phyloP scores from a whole-genome alignment of 2,888 invertebrate species.

The Hydropsyche betteni region DNA sequence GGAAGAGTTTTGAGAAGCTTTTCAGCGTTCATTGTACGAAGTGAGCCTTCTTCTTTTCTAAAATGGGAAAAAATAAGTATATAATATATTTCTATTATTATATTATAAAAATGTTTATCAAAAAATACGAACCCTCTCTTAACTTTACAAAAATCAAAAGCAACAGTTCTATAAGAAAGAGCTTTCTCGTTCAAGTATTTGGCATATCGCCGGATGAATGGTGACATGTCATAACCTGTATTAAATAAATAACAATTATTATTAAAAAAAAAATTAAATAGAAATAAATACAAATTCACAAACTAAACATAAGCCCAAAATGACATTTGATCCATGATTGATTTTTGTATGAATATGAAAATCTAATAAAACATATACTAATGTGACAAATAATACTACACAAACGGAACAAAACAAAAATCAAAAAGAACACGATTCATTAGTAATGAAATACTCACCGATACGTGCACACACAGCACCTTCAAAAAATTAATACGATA shows the following conservation, averaged over 20 bases:
- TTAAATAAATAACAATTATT: constrained; percentile 47
- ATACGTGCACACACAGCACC: constrained; percentile 74
- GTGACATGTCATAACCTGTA: constrained; percentile 99
- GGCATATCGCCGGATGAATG: constrained; percentile 97
- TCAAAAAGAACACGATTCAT: constrained; percentile 41
- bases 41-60: constrained; percentile 96
- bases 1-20: constrained; percentile 97
- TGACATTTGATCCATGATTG: too few relatives aligned
- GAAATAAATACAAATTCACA: neutral
- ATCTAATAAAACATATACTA: neutral
- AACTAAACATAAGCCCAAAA: too few relatives aligned
- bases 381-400: neutral
- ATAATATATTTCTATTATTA: constrained; percentile 5
- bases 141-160: constrained; percentile 99
- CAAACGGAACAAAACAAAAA: constrained; percentile 42
- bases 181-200: constrained; percentile 99
- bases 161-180: constrained; percentile 96
- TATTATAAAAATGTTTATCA: neutral
- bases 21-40: constrained; percentile 97
- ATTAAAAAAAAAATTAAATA: neutral
- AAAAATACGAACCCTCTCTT: constrained; percentile 86
- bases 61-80: too few relatives aligned
- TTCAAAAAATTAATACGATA: constrained; percentile 55
- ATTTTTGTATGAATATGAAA: neutral
- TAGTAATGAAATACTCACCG: constrained; percentile 64